Base-by-base conservation (phyloP, 1,140 invertebrate genomes). In the Apis dorsata region DNA sequence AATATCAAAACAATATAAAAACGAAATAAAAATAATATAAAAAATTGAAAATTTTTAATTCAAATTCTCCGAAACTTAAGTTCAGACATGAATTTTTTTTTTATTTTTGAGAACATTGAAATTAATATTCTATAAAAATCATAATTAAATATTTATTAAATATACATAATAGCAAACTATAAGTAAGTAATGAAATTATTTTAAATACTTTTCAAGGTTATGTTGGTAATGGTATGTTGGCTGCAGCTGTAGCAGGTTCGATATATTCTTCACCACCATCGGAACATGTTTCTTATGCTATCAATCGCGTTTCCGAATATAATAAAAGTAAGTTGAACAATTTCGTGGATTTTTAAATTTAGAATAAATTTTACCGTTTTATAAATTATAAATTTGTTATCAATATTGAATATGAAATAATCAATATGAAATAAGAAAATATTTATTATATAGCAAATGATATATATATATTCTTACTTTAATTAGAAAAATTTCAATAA, bases 241-340 rank as follows among this genome's bases (percentile, higher is more conserved):
- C 95, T 65, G 97, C 95, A 8, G 95, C 97, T 17, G 95, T 98
- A 19, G 95, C 95, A 71, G 97, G 98, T 1, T 95, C 95, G 2
- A 95, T 98, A 73, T 98, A 98, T 92, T 95, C 97, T 1, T 97
- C 97, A 9, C 97, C 97, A 10, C 96, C 97, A 0, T 94, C 96
- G 3, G 95, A 94, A 51, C 92, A 95, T 81, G 96, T 98, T 60
- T 92, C 96, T 9, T 95, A 96, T 69, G 96, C 96, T 2, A 95
- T 98, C 10, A 91, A 94, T 95, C 87, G 93, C 95, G 55, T 95
- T 91, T 87, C 93, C 91, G 72, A 68, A 74, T 93, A 95, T 74
- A 95, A 94, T 88, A 92, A 93, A 90, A 95, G 95, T 95, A 92
- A 55, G 70, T 80, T 49, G 4, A 49, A 51, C 9, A 65, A 21